Conservation (phyloP, 2,888 invertebrate species). For the Sisyra terminalis region DNA sequence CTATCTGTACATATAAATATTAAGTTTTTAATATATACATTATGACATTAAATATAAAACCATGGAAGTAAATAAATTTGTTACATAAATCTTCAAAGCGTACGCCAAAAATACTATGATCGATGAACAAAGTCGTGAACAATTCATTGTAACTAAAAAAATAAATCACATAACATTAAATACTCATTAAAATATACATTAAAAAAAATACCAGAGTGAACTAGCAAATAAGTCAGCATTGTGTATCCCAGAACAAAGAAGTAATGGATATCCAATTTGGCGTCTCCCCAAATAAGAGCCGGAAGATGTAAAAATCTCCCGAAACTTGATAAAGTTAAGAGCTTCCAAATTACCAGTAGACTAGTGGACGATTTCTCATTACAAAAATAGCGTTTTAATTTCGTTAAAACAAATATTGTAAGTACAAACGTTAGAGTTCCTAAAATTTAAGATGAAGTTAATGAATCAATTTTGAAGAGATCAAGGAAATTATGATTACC, state of each 20-base stretch:
- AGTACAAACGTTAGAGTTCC: conserved; percentile 19
- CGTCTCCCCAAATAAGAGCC: conserved; percentile 42
- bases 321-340: conserved; percentile 40
- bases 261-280: conserved; percentile 29
- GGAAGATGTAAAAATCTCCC: conserved; percentile 43
- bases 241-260: conserved; percentile 46
- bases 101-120: conserved; percentile 17
- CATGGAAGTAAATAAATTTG: conserved; percentile 1
- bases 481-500: conserved; percentile 19
- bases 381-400: conserved; percentile 1
- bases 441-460: conserved; percentile 16
- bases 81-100: conserved; percentile 11
- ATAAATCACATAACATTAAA: conserved; percentile 9
- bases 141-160: conserved; percentile 37
- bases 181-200: background rate
- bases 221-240: conserved; percentile 40
- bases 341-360: conserved; percentile 29
- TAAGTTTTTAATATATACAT: background rate
- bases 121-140: conserved; percentile 27
- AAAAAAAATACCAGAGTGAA: conserved; percentile 39
- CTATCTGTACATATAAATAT: no score
- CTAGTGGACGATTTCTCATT: conserved; percentile 1
- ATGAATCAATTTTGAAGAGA: background rate
- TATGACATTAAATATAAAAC: background rate
- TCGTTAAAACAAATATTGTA: conserved; percentile 17